Percentiles rank a stretch among this genome's conserved stretches.
phyloP scores from a whole-genome alignment of 2,113 vertebrate species.

The Hyperoodon ampullatus region DNA sequence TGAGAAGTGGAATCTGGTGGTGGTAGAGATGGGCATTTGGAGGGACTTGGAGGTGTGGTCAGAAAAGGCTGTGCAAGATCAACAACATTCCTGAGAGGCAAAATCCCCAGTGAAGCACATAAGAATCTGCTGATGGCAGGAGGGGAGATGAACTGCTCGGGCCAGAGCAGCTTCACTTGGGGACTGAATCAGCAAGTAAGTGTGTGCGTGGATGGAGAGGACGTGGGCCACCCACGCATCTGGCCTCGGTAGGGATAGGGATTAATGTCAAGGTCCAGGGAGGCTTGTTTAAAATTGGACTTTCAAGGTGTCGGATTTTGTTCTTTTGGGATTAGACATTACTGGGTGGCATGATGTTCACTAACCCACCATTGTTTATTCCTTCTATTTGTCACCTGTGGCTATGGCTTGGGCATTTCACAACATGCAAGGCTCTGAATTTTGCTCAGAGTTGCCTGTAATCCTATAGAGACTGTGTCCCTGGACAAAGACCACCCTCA shows the following conservation, averaged over 20 bases:
- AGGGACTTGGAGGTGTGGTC: neutral
- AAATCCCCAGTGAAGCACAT: neutral
- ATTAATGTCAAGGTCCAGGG: neutral
- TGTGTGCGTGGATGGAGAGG: neutral
- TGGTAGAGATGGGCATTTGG: neutral
- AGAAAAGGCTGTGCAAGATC: constrained; percentile 11
- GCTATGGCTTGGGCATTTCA: neutral
- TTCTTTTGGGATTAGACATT: neutral
- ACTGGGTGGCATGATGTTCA: neutral
- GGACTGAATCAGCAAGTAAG: neutral
- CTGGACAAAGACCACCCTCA: neutral
- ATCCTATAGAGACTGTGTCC: neutral
- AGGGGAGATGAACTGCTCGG: neutral
- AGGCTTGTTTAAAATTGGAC: neutral
- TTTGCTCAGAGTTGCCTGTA: neutral
- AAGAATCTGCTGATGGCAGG: constrained; percentile 63
- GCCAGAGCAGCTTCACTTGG: neutral
- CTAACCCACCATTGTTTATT: neutral
- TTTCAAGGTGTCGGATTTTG: neutral
- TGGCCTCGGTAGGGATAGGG: neutral
- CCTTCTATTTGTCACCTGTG: neutral
- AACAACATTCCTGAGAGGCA: constrained; percentile 61
- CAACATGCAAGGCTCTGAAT: neutral
- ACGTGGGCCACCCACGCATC: neutral
- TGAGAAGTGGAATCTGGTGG: neutral